Evolutionary conservation across 2,888 invertebrate species (phyloP), one percentile per base, ranked within the genome.

Genomic region (Scotopteryx bipunctaria): DNA sequence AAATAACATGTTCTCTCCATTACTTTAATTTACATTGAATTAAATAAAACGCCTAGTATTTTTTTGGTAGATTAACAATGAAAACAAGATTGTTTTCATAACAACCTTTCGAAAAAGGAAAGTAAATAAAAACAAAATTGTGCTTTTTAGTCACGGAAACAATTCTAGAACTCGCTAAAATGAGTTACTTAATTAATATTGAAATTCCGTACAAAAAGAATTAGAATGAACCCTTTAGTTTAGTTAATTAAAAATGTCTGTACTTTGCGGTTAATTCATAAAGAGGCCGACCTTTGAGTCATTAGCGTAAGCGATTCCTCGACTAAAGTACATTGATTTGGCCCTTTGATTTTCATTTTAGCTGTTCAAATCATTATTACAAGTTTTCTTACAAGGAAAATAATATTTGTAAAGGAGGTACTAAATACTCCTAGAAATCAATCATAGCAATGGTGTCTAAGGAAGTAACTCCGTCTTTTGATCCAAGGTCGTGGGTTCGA

Each of bases 161-260:
- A 45, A 50, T 49, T 25, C 37, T 15, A 19, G 8, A 46, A 51
- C 13, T 32, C 36, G 41, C 38, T 29, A 25, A 61, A 47, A 61
- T 14, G 23, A 41, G 42, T 50, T 55, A n/a, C n/a, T n/a, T n/a
- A 66, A 55, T 50, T 47, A 49, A 49, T 46, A 57, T 52, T 40
- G 37, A 56, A 55, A 55, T 25, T 27, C 15, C 27, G 44, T 31
- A 45, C 45, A 55, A 57, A 54, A 63, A 61, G 44, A 61, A 63
- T 67, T 57, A 62, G 47, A 65, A 63, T 69, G 54, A 59, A 55
- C 55, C 57, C 64, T 59, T 66, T 61, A 63, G 64, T 11, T 27
- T 4, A 9, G 42, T 69, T 74, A 73, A 76, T 74, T 74, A 72
- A 68, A 69, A 66, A 50, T 53, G 57, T 43, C 29, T 59, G 59